Base-by-base conservation (phyloP, 2,888 invertebrate species). In the Dolichopus griseipennis region DNA sequence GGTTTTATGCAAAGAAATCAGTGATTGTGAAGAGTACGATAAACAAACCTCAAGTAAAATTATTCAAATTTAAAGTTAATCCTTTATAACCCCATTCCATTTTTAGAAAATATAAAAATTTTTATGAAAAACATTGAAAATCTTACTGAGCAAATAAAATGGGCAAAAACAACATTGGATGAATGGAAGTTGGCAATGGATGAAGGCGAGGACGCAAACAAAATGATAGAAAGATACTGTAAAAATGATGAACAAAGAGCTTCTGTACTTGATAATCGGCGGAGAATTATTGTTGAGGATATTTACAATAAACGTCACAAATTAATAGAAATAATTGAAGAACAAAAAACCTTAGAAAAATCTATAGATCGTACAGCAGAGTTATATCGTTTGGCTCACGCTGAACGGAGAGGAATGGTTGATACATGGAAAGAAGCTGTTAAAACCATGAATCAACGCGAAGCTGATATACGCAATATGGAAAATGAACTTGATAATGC, bases 181-280 rank as follows among this genome's bases (percentile, higher is more conserved):
- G 88, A 89, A 66, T 91, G 90, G 90, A 86, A 89, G 34, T 88
- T 90, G 64, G 86, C 88, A 0, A 83, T 92, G 69, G 85, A 86
- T 72, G 84, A 87, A 69, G 86, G 86, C 61, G 86, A 89, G 63
- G 87, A 88, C 66, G 88, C 90, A 69, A 90, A 88, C 72, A 83
- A 85, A 37, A 80, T 91, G n/a, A 86, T 92, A 64, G 87, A 88
- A 73, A 87, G 87, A 75, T 90, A 89, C 73, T 88, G 89, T 68
- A 85, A 87, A 75, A 87, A 89, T 72, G 92, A 93, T 77, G 81
- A 87, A 22, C 85, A 86, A 66, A 86, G 84, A 73, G 88, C 88
- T 64, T 86, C 88, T 75, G 84, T 85, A 70, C 74, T 86, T 63
- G 87, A 88, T 72, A 79, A 84, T 5, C 83, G 83, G 72, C 80